Conservation (phyloP, 2,888 invertebrate species). For the Drosophila phalerata region DNA sequence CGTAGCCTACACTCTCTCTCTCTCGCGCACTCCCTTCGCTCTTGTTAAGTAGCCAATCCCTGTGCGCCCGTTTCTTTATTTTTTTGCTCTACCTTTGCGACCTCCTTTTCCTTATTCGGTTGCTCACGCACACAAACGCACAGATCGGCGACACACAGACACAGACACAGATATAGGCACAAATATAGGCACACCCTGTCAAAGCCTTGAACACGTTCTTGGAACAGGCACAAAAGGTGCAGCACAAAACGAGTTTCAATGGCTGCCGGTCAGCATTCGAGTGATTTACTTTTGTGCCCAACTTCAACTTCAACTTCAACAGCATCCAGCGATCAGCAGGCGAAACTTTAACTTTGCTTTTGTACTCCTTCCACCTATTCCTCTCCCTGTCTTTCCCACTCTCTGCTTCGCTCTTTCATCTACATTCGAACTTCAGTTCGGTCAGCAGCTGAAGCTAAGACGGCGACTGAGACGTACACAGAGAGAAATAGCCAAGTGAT, state of each 20-base stretch:
- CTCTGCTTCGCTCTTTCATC: background rate
- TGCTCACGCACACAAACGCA: constrained; percentile 17
- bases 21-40: background rate
- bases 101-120: constrained; percentile 66
- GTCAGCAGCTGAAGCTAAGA: constrained; percentile 49
- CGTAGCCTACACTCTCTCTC: constrained; percentile 28
- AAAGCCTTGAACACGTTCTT: constrained; percentile 77
- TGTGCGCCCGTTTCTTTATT: constrained; percentile 28
- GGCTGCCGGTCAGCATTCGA: constrained; percentile 55
- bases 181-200: constrained; percentile 56
- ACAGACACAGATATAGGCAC: background rate
- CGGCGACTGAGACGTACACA: constrained; percentile 10
- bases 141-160: background rate
- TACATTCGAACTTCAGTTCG: constrained; percentile 41
- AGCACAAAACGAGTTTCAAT: constrained; percentile 68
- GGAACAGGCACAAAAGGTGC: constrained; percentile 73
- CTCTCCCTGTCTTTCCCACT: background rate
- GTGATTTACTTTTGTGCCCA: constrained; percentile 47
- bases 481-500: background rate
- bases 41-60: constrained; percentile 43
- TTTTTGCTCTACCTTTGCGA: constrained; percentile 51
- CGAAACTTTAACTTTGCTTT: constrained; percentile 42
- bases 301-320: too few species aligned
- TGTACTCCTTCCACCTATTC: constrained; percentile 14
- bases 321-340: constrained; percentile 61